phyloP scores from a whole-genome alignment of 2,113 vertebrate genomes.

The Nothocercus nigrocapillus region DNA sequence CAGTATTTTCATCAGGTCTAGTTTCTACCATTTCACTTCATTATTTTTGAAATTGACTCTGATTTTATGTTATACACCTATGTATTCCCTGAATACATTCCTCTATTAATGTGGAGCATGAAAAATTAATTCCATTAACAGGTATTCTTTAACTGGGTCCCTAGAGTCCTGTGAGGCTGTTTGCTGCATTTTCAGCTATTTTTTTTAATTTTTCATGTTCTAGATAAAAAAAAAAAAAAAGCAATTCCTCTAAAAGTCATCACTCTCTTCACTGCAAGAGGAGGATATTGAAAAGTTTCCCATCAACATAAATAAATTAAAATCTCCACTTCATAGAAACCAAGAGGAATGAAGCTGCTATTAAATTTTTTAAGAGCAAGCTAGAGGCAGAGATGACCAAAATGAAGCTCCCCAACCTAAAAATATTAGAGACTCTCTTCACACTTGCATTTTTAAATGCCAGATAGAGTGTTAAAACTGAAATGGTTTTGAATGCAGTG shows the following conservation, averaged over 20 bases:
- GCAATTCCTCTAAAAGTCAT: constrained; percentile 24
- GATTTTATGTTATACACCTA: not conserved
- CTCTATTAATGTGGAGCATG: constrained; percentile 3
- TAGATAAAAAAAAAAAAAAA: not conserved
- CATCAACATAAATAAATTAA: constrained; percentile 62
- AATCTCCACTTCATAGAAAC: constrained; percentile 28
- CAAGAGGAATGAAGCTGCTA: constrained; percentile 18
- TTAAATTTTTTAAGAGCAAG: constrained; percentile 52
- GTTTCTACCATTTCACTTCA: not conserved
- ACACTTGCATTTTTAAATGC: constrained; percentile 15
- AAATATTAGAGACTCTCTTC: not conserved
- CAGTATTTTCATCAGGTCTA: not conserved
- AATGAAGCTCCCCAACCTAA: constrained; percentile 7
- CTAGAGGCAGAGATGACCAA: constrained; percentile 37
- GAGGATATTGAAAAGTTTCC: constrained; percentile 46
- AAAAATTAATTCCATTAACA: constrained; percentile 63
- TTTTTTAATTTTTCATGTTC: constrained; percentile 56
- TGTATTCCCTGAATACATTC: not conserved
- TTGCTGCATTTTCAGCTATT: constrained; percentile 14
- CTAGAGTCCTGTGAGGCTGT: constrained; percentile 7
- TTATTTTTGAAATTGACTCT: not conserved
- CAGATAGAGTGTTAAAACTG: not conserved
- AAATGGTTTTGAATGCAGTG: not conserved
- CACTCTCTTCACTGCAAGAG: constrained; percentile 10
- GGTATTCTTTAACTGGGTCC: constrained; percentile 38